These are phyloP conservation scores for Tetraneura akinire DNA, from an alignment of 1,140 invertebrate genomes.

Conservation along the genomic window DNA sequence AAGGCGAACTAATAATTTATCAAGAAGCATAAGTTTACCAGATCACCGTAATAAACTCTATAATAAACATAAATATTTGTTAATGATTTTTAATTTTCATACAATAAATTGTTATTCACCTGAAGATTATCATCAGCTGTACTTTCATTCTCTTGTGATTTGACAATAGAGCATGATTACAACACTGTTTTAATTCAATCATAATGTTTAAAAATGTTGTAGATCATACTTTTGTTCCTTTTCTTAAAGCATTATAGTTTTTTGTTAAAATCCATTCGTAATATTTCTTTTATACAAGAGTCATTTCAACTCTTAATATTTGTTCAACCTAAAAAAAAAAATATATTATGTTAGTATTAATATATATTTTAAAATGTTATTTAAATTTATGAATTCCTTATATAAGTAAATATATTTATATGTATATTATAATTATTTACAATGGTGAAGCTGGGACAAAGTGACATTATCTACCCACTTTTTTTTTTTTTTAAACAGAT, in stretches of 20 bases:
- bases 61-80: background rate
- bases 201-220: conserved; percentile 96
- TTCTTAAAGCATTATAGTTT: conserved; percentile 93
- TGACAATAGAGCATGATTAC: conserved; percentile 92
- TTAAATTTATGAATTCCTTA: no score
- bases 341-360: background rate
- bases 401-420: no score
- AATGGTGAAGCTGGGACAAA: no score
- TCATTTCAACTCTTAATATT: conserved; percentile 89
- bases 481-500: no score
- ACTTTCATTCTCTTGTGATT: conserved; percentile 76
- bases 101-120: conserved; percentile 58
- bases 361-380: no score
- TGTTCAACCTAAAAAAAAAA: conserved; percentile 77
- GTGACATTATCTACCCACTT: no score
- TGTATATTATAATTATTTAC: no score
- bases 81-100: background rate
- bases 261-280: conserved; percentile 99
- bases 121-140: conserved; percentile 71
- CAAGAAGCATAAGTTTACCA: conserved; percentile 89
- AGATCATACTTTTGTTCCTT: conserved; percentile 90
- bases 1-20: conserved; percentile 87
- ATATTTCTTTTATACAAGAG: conserved; percentile 92
- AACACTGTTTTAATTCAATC: conserved; percentile 99
- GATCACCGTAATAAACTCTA: conserved; percentile 71